These are phyloP conservation scores for Ranitomeya variabilis DNA, from an alignment of 2,113 vertebrate genomes.

Conservation along the genomic window DNA sequence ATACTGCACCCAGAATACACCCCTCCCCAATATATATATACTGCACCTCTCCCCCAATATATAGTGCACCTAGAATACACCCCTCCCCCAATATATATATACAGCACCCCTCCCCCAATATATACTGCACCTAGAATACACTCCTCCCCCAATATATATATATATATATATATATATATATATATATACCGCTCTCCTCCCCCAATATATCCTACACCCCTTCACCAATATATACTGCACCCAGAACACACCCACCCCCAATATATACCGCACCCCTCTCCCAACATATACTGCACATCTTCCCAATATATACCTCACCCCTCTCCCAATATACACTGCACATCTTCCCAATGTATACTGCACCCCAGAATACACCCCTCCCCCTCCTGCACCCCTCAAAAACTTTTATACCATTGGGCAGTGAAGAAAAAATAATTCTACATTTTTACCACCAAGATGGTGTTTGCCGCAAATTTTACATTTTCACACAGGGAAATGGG, in stretches of 20 bases:
- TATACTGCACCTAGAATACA: not conserved
- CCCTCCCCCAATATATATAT: too few species aligned
- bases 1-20: too few species aligned
- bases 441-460: too few species aligned
- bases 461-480: too few species aligned
- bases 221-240: not conserved
- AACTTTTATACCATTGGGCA: too few species aligned
- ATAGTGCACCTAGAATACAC: too few species aligned
- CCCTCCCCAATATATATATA: too few species aligned
- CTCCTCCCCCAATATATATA: not conserved
- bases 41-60: too few species aligned
- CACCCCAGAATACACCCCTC: not conserved
- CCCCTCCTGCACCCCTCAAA: not conserved
- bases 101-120: too few species aligned
- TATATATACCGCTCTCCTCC: not conserved
- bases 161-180: too few species aligned
- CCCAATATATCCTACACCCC: not conserved
- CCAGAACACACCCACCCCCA: not conserved
- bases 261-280: not conserved
- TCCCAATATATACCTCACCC: not conserved
- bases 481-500: too few species aligned
- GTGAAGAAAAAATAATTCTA: too few species aligned
- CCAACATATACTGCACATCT: not conserved
- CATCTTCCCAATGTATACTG: not conserved
- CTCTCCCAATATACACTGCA: not conserved